Evolutionary conservation across 2,113 vertebrate species (phyloP).

Genomic region (Aldabrachelys gigantea): DNA sequence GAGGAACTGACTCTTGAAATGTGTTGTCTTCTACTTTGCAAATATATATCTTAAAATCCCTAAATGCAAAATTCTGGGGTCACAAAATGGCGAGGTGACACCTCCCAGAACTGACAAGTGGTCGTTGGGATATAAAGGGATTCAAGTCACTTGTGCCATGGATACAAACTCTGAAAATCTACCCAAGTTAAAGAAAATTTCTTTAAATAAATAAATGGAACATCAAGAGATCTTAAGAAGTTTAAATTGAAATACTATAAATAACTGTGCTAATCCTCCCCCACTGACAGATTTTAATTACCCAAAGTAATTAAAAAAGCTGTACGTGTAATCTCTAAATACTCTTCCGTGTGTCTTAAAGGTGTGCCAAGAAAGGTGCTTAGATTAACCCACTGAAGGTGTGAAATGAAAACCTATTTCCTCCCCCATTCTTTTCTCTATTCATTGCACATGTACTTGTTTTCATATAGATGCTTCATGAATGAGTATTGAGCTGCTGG

Average conservation of each 20-base stretch:
- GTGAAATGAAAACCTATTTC: neutral
- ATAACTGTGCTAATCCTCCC: constrained; percentile 41
- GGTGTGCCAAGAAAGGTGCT: neutral
- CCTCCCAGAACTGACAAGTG: neutral
- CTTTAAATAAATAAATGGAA: neutral
- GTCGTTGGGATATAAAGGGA: neutral
- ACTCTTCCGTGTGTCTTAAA: constrained; percentile 9
- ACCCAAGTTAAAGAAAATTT: neutral
- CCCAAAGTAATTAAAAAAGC: neutral
- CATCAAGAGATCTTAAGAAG: neutral
- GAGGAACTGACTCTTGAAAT: neutral
- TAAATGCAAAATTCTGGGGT: neutral
- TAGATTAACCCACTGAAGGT: neutral
- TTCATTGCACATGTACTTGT: neutral
- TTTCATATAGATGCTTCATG: neutral
- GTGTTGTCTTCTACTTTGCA: neutral
- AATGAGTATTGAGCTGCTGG: neutral
- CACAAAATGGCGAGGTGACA: neutral
- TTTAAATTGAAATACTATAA: constrained; percentile 19
- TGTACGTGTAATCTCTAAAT: constrained; percentile 9
- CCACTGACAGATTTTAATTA: constrained; percentile 40
- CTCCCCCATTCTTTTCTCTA: neutral
- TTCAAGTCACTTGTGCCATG: accelerated
- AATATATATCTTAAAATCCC: neutral
- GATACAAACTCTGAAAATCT: neutral